Evolutionary conservation across 2,888 invertebrate genomes (phyloP).

Genomic region (Coremacera marginata): DNA sequence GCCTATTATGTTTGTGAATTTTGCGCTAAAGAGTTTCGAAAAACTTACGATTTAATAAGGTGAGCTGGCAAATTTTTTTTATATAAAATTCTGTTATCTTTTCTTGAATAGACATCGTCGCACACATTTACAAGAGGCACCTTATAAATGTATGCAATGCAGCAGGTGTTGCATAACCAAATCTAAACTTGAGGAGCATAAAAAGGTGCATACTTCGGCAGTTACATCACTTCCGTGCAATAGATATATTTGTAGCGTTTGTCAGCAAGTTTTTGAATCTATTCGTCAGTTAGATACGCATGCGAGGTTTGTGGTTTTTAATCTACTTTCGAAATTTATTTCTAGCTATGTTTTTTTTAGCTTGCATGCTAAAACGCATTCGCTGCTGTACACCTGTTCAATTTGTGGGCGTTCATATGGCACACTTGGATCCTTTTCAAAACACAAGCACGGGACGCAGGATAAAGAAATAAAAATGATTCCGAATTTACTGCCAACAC

Average conservation of each 20-base stretch:
- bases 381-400: slow-evolving; percentile 42
- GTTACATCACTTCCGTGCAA: slow-evolving; percentile 12
- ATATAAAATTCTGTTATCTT: background rate
- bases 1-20: slow-evolving; percentile 54
- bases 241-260: slow-evolving; percentile 46
- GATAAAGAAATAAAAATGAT: slow-evolving; percentile 49
- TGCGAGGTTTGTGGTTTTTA: slow-evolving; percentile 44
- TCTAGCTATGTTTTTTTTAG: slow-evolving; percentile 32
- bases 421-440: slow-evolving; percentile 44
- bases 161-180: slow-evolving; percentile 51
- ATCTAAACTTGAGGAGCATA: slow-evolving; percentile 52
- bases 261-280: slow-evolving; percentile 47
- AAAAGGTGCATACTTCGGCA: slow-evolving; percentile 41
- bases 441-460: slow-evolving; percentile 47
- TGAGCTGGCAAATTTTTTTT: slow-evolving; percentile 32
- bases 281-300: slow-evolving; percentile 49
- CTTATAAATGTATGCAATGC: slow-evolving; percentile 57
- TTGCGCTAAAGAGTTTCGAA: slow-evolving; percentile 57
- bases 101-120: slow-evolving; percentile 54
- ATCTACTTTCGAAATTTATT: background rate
- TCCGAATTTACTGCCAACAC: slow-evolving; percentile 45
- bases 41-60: slow-evolving; percentile 57
- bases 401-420: slow-evolving; percentile 47
- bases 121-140: slow-evolving; percentile 51
- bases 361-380: slow-evolving; percentile 33